A percentile compares a stretch with the other conserved stretches of the same genome.
phyloP scores from a whole-genome alignment of 1,140 invertebrate species.

The Caerostris darwini region DNA sequence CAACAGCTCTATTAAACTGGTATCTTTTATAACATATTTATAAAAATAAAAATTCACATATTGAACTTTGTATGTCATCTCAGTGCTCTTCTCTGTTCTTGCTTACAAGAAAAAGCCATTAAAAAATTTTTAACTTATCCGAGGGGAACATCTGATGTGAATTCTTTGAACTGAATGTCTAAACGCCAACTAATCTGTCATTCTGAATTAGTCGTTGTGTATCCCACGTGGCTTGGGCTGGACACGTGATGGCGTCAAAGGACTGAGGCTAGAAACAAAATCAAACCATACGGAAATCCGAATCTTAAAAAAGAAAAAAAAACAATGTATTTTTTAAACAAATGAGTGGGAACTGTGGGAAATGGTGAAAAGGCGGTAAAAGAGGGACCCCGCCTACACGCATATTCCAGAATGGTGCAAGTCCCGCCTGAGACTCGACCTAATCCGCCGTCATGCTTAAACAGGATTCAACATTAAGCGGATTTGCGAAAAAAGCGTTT shows the following conservation, averaged over 20 bases:
- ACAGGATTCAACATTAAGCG: slow-evolving; percentile 46
- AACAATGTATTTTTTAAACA: not conserved
- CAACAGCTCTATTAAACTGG: too few relatives aligned
- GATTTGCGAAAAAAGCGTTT: not conserved
- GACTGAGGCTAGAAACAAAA: not conserved
- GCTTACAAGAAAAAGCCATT: too few relatives aligned
- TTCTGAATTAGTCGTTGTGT: too few relatives aligned
- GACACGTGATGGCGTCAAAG: not conserved
- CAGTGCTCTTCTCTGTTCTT: too few relatives aligned
- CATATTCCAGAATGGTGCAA: slow-evolving; percentile 13
- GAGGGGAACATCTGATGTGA: too few relatives aligned
- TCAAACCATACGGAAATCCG: not conserved
- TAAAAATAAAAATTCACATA: too few relatives aligned
- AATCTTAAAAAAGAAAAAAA: not conserved
- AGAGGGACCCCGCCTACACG: slow-evolving; percentile 42
- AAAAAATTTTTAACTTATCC: too few relatives aligned
- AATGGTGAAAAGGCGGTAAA: slow-evolving; percentile 35
- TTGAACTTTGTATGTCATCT: too few relatives aligned
- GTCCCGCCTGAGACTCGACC: slow-evolving; percentile 38
- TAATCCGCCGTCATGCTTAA: slow-evolving; percentile 52
- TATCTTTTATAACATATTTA: too few relatives aligned
- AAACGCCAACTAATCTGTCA: too few relatives aligned
- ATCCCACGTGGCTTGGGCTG: not conserved
- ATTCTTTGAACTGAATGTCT: too few relatives aligned
- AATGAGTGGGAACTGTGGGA: slow-evolving; percentile 22